Conservation (phyloP, 2,888 invertebrate genomes). For the Cheilosia vulpina region DNA sequence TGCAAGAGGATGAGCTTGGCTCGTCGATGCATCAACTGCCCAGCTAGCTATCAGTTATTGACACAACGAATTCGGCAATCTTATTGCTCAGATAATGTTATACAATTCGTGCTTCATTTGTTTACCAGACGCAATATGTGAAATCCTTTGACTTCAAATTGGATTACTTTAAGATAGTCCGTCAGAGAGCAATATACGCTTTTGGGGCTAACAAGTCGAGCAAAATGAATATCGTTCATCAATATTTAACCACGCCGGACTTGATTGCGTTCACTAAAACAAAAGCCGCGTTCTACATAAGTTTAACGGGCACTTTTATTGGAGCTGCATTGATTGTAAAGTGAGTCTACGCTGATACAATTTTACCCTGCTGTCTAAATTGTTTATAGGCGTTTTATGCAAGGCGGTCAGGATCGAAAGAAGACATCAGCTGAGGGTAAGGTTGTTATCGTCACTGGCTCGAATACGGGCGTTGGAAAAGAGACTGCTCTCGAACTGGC, state of each 20-base stretch:
- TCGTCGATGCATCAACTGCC: too few species aligned
- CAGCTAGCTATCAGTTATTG: too few species aligned
- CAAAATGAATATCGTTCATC: too few species aligned
- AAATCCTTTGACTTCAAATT: too few species aligned
- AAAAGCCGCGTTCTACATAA: slow-evolving; percentile 80
- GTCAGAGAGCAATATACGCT: too few species aligned
- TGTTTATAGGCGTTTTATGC: slow-evolving; percentile 81
- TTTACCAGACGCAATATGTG: too few species aligned
- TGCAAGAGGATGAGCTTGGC: too few species aligned
- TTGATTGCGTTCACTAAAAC: slow-evolving; percentile 80
- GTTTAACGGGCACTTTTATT: slow-evolving; percentile 79
- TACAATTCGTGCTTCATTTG: too few species aligned
- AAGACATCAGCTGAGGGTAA: slow-evolving; percentile 86
- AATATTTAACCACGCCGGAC: slow-evolving; percentile 57
- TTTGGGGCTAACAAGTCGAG: slow-evolving; percentile 68
- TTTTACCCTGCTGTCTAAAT: too few species aligned
- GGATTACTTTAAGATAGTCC: too few species aligned
- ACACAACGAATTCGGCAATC: too few species aligned
- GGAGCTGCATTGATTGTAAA: slow-evolving; percentile 80
- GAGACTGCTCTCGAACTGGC: slow-evolving; percentile 85
- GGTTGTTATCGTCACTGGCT: slow-evolving; percentile 91
- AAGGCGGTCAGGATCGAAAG: slow-evolving; percentile 87
- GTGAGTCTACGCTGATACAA: slow-evolving; percentile 74
- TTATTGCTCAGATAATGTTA: too few species aligned
- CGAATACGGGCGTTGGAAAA: slow-evolving; percentile 92